A percentile compares a stretch with the other conserved stretches of the same genome.
phyloP scores from a whole-genome alignment of 2,113 vertebrate species.

The Salminus brasiliensis region DNA sequence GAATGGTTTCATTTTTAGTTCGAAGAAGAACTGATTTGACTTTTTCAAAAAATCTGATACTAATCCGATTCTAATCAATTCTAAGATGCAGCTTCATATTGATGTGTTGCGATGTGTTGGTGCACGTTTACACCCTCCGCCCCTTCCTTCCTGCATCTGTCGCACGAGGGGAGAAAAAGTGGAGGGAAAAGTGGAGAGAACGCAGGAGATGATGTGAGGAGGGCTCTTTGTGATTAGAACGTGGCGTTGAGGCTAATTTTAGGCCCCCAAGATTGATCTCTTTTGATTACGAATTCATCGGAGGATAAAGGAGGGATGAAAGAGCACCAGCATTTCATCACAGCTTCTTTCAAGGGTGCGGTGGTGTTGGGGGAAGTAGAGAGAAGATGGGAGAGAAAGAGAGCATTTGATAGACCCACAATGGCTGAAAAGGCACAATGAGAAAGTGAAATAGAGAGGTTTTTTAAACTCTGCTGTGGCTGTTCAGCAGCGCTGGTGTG shows the following conservation, averaged over 20 bases:
- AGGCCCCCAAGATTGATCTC: slow-evolving; percentile 54
- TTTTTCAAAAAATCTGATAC: too few relatives aligned
- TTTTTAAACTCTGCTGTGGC: slow-evolving; percentile 11
- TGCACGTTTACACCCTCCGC: background rate
- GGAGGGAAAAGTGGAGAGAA: slow-evolving; percentile 25
- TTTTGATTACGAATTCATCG: slow-evolving; percentile 65
- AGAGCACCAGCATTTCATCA: slow-evolving; percentile 8
- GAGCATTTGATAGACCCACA: slow-evolving; percentile 25
- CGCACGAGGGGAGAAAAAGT: slow-evolving; percentile 33
- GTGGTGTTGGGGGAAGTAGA: slow-evolving; percentile 18
- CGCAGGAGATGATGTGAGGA: slow-evolving; percentile 23
- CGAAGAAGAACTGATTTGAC: too few relatives aligned
- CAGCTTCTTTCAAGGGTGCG: slow-evolving; percentile 31
- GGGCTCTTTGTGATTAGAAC: slow-evolving; percentile 36
- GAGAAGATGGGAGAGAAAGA: slow-evolving; percentile 22
- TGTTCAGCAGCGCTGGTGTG: slow-evolving; percentile 8
- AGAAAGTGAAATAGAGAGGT: slow-evolving; percentile 20
- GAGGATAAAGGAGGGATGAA: slow-evolving; percentile 25
- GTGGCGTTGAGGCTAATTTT: slow-evolving; percentile 56
- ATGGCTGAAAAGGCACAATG: slow-evolving; percentile 17
- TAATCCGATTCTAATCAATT: too few relatives aligned
- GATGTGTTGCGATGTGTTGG: background rate
- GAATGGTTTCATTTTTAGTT: too few relatives aligned
- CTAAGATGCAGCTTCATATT: too few relatives aligned
- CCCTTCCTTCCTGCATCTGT: slow-evolving; percentile 46